Evolutionary conservation across 2,888 invertebrate genomes (phyloP).

Genomic region (Eristalis tenax): DNA sequence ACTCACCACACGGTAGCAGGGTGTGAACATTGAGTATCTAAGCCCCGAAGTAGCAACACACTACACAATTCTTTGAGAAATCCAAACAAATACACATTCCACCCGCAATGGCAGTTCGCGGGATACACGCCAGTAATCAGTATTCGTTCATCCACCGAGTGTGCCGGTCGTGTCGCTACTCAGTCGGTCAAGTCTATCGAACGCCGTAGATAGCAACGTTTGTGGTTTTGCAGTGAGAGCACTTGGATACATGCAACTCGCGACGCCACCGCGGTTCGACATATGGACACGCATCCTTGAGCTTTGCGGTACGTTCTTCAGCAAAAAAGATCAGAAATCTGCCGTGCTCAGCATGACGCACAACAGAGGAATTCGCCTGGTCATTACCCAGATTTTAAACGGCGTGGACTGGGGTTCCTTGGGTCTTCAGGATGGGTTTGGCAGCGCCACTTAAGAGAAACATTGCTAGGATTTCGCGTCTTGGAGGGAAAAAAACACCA

Average conservation of each 20-base stretch:
- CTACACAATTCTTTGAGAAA: neutral
- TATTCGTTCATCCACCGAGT: conserved; percentile 34
- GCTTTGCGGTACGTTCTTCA: neutral
- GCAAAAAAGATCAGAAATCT: neutral
- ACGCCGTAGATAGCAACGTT: neutral
- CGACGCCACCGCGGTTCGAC: neutral
- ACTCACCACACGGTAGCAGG: neutral
- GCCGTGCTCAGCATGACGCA: neutral
- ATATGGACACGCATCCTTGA: neutral
- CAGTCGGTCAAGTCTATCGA: neutral
- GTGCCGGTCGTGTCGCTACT: conserved; percentile 3
- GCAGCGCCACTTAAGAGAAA: neutral
- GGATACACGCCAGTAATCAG: conserved; percentile 34
- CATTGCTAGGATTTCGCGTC: neutral
- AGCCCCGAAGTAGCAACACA: neutral
- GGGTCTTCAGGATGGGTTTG: neutral
- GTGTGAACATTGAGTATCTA: neutral
- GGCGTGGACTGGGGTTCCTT: neutral
- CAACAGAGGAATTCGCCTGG: neutral
- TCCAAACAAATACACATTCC: neutral
- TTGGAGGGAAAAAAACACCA: neutral
- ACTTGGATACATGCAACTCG: neutral
- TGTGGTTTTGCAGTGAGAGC: neutral
- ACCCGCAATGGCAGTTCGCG: neutral
- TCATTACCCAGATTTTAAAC: neutral